phyloP scores from a whole-genome alignment of 35 echinoderm and acorn worm genomes.

The Chiridota heheva region DNA sequence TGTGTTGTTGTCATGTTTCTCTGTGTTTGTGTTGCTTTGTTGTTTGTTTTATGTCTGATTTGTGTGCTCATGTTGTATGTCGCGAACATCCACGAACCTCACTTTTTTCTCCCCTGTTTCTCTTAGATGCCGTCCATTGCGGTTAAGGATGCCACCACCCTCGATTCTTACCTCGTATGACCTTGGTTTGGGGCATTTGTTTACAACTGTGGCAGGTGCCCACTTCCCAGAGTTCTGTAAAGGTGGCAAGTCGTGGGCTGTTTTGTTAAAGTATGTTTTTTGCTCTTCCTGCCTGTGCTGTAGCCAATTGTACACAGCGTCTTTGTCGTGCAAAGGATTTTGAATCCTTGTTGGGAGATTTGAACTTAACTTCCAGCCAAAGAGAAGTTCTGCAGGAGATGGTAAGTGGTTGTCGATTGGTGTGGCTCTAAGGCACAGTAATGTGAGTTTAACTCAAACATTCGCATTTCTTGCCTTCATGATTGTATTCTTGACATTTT shows the following conservation, averaged over 20 bases:
- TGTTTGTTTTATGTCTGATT: too few species aligned
- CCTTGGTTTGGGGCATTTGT: too few species aligned
- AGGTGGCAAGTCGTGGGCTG: conserved; percentile 1
- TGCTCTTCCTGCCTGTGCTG: conserved; percentile 34
- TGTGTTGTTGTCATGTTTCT: too few species aligned
- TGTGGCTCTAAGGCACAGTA: conserved; percentile 22
- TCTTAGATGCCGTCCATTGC: too few species aligned
- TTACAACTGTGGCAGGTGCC: too few species aligned
- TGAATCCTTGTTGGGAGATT: conserved; percentile 36
- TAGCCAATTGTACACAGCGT: conserved; percentile 22
- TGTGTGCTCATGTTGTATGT: too few species aligned
- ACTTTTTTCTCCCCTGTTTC: too few species aligned
- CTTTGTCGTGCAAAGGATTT: conserved; percentile 1
- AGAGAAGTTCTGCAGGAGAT: conserved; percentile 64
- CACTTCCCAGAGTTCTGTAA: too few species aligned
- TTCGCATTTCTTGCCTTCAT: conserved; percentile 2
- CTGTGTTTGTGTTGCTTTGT: too few species aligned
- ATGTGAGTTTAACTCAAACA: background rate
- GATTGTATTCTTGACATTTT: conserved; percentile 48
- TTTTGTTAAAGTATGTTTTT: conserved; percentile 33
- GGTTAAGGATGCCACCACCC: too few species aligned
- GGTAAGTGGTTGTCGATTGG: conserved; percentile 50
- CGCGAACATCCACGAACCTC: too few species aligned
- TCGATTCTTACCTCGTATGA: too few species aligned
- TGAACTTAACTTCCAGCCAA: conserved; percentile 20